Base-by-base conservation (phyloP, 2,797 vertebrate genomes). In the Myotis planiceps region DNA sequence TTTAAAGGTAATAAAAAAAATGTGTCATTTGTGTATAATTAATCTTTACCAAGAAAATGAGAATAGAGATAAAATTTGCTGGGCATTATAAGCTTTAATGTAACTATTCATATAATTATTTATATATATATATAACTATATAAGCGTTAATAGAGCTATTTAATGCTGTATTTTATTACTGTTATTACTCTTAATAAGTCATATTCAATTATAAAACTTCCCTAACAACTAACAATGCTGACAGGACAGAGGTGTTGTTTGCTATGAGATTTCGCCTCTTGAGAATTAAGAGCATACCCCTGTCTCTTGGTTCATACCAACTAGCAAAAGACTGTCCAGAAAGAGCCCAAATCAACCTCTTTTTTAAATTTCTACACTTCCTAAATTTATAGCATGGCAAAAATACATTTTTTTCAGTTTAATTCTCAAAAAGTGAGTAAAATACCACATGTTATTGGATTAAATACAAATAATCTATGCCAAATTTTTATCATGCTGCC, bases 391-490 rank as follows among this genome's bases (percentile, higher is more conserved):
- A 82, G 45, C 16, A 32, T 18, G 27, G 80, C n/a, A 47, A 88
- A 90, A 94, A 29, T 13, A 37, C 1, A 39, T 34, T 1, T 13
- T 80, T 75, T 80, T 60, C 9, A 85, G 75, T 39, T 91, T 86
- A 66, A 94, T 92, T 78, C 49, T 79, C n/a, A 85, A 79, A 96
- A 82, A 47, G 6, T 87, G 92, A 91, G 51, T 76, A 74, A 97
- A 90, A 65, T 93, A 9, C 27, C 34, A 53, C 45, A 1, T 47
- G 80, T 4, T 80, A 42, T 39, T 80, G 53, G 55, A 76, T 55
- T 90, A 92, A 88, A 75, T 80, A 27, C 91, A 91, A 91, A 58
- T 45, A 69, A 94, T 29, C 39, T 72, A 27, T 72, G 32, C n/a
- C 65, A 47, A 87, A 74, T 85, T 21, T 9, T 82, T 81, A 89